Conservation (phyloP, 2,113 vertebrate genomes). For the Chaetorhynchus papuensis region DNA sequence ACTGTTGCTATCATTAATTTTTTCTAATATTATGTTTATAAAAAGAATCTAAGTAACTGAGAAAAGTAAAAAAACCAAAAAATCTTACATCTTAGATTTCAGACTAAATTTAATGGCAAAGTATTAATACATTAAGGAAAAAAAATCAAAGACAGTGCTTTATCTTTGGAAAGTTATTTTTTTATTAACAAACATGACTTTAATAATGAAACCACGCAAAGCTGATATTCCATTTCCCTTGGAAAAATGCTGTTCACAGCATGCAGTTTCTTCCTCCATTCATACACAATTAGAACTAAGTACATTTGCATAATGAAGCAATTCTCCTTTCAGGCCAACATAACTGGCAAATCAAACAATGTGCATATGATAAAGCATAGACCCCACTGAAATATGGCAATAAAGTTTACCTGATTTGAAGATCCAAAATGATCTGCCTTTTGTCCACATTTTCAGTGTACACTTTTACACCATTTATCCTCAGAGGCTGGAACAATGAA, state of each 20-base stretch:
- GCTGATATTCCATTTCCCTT: background rate
- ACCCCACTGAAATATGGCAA: background rate
- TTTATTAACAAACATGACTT: background rate
- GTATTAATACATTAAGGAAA: background rate
- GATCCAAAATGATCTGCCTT: slow-evolving; percentile 95
- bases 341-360: background rate
- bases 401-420: slow-evolving; percentile 89
- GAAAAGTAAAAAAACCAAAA: background rate
- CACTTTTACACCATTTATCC: slow-evolving; percentile 94
- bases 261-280: background rate
- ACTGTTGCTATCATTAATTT: background rate
- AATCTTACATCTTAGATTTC: background rate
- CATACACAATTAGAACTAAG: background rate
- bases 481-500: slow-evolving; percentile 80
- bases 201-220: background rate
- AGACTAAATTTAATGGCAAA: background rate
- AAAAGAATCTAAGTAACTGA: background rate
- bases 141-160: background rate
- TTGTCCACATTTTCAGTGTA: slow-evolving; percentile 98
- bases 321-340: background rate
- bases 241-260: background rate
- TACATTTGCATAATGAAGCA: background rate
- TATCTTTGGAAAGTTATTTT: background rate
- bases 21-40: background rate
- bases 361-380: background rate